These are phyloP conservation scores for Drosophila basisetae DNA, from an alignment of 2,888 invertebrate species.

Conservation along the genomic window DNA sequence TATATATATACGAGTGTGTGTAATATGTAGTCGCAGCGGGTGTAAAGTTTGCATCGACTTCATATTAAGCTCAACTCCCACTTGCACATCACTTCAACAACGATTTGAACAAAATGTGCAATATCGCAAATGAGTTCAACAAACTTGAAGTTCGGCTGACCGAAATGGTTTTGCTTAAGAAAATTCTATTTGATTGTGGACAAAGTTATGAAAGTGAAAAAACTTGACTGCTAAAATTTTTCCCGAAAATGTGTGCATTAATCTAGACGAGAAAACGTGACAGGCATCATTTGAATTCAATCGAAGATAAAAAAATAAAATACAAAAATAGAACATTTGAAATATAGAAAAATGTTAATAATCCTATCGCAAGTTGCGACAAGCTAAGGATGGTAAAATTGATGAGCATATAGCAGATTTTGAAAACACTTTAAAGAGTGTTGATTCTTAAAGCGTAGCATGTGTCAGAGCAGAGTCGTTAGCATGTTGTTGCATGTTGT, in stretches of 20 bases:
- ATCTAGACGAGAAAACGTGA: neutral
- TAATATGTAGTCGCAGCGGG: neutral
- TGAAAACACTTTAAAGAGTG: constrained; percentile 13
- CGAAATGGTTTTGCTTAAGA: neutral
- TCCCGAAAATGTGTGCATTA: neutral
- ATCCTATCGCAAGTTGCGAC: neutral
- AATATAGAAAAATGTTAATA: neutral
- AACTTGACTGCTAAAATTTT: neutral
- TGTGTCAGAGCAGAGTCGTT: constrained; percentile 51
- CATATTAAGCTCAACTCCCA: constrained; percentile 13
- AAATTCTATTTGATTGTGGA: neutral
- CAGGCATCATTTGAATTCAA: neutral
- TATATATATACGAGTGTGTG: constrained; percentile 14
- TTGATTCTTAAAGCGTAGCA: constrained; percentile 25
- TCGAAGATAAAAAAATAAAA: neutral
- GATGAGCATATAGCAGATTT: neutral
- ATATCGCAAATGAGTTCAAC: neutral
- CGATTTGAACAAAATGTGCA: neutral
- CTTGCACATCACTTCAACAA: constrained; percentile 9
- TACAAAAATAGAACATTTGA: neutral
- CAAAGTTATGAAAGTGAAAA: neutral
- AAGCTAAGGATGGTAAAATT: neutral
- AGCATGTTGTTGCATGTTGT: constrained; percentile 50
- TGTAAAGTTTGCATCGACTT: constrained; percentile 18
- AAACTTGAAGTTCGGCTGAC: neutral